Conservation (phyloP, 2,113 vertebrate species). For the Crypturellus undulatus region DNA sequence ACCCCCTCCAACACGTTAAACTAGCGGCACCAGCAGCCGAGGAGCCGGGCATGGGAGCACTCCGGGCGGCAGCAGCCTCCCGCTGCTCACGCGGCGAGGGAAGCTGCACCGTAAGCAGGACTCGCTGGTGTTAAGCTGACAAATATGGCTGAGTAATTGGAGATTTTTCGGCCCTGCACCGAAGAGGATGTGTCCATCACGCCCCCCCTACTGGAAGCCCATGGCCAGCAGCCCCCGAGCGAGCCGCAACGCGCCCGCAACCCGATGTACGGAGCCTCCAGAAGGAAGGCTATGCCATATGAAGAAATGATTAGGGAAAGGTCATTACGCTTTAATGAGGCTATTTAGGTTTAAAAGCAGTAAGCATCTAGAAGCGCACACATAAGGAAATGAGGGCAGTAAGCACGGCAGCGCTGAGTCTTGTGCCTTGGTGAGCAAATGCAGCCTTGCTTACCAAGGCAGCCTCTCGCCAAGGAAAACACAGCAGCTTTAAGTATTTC, state of each 20-base stretch:
- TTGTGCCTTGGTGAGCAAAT: not conserved
- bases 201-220: slow-evolving; percentile 80
- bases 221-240: not conserved
- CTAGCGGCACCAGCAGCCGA: too few relatives aligned
- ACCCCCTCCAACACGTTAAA: not conserved
- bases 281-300: not conserved
- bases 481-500: not conserved
- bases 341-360: not conserved
- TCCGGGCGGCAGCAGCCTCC: too few relatives aligned
- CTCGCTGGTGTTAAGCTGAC: slow-evolving; percentile 81
- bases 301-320: not conserved
- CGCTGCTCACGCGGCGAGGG: too few relatives aligned
- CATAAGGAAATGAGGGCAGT: not conserved
- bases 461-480: not conserved
- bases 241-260: not conserved
- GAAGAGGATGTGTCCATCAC: slow-evolving; percentile 75
- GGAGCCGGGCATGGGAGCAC: too few relatives aligned
- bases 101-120: too few relatives aligned
- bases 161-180: slow-evolving; percentile 77
- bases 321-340: not conserved
- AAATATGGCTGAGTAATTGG: slow-evolving; percentile 84
- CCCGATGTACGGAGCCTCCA: not conserved
- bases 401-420: not conserved
- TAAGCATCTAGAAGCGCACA: not conserved
- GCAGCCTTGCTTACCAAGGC: not conserved